A percentile compares a stretch with the other conserved stretches of the same genome.
Evolutionary conservation across 2,113 vertebrate genomes (phyloP).

Genomic region (Rhea americana): DNA sequence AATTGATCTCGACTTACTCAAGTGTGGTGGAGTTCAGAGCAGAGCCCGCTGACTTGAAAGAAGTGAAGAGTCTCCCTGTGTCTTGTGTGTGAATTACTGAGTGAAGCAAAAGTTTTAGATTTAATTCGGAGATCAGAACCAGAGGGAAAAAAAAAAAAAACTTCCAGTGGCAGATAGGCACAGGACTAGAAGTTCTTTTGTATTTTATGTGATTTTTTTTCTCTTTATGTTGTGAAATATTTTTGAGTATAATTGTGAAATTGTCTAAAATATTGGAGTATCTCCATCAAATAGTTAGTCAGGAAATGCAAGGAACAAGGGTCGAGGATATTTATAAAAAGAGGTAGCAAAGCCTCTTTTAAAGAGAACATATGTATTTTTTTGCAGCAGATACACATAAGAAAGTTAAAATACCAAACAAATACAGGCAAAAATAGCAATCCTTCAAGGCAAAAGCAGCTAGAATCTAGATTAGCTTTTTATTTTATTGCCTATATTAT

Average conservation of each 20-base stretch:
- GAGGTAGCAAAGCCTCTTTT: neutral
- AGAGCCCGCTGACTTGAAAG: neutral
- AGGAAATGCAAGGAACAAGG: neutral
- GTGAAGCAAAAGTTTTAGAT: neutral
- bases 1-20: neutral
- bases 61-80: neutral
- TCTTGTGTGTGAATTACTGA: neutral
- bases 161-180: neutral
- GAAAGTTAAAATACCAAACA: neutral
- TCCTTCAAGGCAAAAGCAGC: neutral
- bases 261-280: rapidly evolving
- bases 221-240: neutral
- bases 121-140: neutral
- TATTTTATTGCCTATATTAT: neutral
- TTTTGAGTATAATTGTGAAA: neutral
- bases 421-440: neutral
- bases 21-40: rapidly evolving
- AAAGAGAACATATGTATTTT: neutral
- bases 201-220: neutral
- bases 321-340: neutral
- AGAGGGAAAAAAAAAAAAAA: neutral
- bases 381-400: neutral
- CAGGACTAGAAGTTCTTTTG: neutral
- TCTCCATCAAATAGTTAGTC: neutral
- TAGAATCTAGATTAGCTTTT: neutral